Base-by-base conservation (phyloP, 2,113 vertebrate genomes). In the Orientallactaga bullata region DNA sequence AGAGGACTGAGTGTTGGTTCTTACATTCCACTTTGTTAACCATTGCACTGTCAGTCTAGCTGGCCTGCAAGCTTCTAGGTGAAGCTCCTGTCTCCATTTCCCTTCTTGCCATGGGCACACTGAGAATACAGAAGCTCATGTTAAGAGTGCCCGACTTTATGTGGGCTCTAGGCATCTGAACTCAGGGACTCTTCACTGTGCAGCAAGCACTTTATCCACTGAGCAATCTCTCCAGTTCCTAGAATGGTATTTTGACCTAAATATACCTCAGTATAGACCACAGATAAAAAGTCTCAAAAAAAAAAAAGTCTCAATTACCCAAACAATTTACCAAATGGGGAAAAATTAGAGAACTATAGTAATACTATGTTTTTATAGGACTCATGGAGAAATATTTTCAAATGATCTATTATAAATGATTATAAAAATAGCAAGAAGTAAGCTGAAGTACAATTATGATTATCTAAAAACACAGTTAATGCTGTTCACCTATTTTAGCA, bases 341-440 rank as follows among this genome's bases (percentile, higher is more conserved):
- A n/a, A 89, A 68, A 90, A 81, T 35, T 80, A 61, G 78, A 72
- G 51, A 68, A 80, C n/a, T 18, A 76, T 63, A 85, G 71, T 83
- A 89, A 83, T 7, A 95, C n/a, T 30, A 85, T 60, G 21, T 74
- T 81, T 88, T 77, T 90, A 47, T 79, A 92, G 13, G 72, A 61
- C 26, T 71, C 9, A 83, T n/a, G 69, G 20, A 88, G 89, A 96
- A 81, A 28, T 71, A 13, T 78, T 89, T 58, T 92, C 83, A 89
- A 94, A 79, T 10, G 23, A 35, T 74, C 37, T 90, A 3, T 55
- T 83, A 76, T 0, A 55, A 39, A 1, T 24, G 15, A 60, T 80
- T 58, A 58, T 24, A 51, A 85, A 1, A 85, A 7, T 32, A 82
- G 66, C 26, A 85, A 0, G 2, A 60, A 47, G 21, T 83, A 81